Evolutionary conservation across 2,113 vertebrate genomes (phyloP), one percentile per base, ranked within the genome.

Genomic region (Toxotes jaculatrix): DNA sequence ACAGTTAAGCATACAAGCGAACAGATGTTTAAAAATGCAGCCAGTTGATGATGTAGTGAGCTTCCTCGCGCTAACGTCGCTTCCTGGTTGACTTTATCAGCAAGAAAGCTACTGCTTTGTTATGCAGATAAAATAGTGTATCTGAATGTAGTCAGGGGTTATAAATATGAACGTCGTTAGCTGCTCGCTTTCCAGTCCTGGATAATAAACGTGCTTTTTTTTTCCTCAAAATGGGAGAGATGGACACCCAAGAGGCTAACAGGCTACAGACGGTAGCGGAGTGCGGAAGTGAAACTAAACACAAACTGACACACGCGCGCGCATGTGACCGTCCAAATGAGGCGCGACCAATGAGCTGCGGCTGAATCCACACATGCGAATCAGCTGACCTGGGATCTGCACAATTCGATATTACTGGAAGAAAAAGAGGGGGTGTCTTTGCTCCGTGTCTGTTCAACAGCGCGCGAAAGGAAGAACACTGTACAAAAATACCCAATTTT

Each of bases 251-350:
- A 17, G 40, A 65, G 2, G 91, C 84, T 91, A 93, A 74, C 63
- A 42, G 5, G 84, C 89, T 92, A 80, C 43, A 31, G 17, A 55
- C 53, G 62, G 43, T 10, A 61, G 64, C 34, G 12, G 36, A 90
- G 85, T 89, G 90, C 95, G 95, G 95, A 96, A 95, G 89, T 95
- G 93, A 95, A 94, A 94, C 90, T 66, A 92, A 93, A 91, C 89
- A 90, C 60, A 81, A 17, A 23, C 4, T 19, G 77, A 85, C 77
- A 36, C 63, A 31, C 65, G 77, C 88, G 77, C 89, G 85, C 27
- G 16, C 27, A 65, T 36, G 90, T 92, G 90, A 92, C 74, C 9
- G 36, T 45, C 1, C 19, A 19, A 12, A 13, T 3, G 14, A 3
- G 40, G 77, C 47, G 36, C 32, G 43, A 74, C 91, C 90, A 91